Evolutionary conservation across 2,113 vertebrate species (phyloP).

Genomic region (Gymnorhina tibicen): DNA sequence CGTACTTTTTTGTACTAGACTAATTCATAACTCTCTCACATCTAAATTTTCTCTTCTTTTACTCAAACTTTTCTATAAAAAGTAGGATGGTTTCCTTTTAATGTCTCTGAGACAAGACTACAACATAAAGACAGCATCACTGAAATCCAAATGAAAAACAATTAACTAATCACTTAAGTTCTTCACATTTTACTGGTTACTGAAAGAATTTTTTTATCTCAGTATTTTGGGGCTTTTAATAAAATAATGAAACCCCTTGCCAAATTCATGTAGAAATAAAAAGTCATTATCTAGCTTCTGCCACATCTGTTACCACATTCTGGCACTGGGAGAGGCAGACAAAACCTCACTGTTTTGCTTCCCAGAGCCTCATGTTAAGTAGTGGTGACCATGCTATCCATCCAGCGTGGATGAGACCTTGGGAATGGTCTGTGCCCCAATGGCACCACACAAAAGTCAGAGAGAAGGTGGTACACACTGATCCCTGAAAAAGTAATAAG

Average conservation of each 20-base stretch:
- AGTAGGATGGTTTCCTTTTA: not conserved
- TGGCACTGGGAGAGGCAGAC: not conserved
- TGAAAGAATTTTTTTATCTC: not conserved
- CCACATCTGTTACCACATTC: not conserved
- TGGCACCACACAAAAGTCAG: not conserved
- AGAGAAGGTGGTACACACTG: not conserved
- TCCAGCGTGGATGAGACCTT: not conserved
- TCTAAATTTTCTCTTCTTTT: not conserved
- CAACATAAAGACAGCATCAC: not conserved
- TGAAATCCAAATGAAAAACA: not conserved
- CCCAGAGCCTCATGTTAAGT: not conserved
- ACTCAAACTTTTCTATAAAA: not conserved
- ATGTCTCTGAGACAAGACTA: not conserved
- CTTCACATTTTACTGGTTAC: not conserved
- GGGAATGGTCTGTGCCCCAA: not conserved
- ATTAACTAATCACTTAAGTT: not conserved
- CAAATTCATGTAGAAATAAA: not conserved
- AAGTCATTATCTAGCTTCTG: not conserved
- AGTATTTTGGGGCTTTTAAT: not conserved
- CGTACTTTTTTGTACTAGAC: not conserved
- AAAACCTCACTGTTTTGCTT: not conserved
- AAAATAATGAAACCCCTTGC: not conserved
- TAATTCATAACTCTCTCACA: not conserved
- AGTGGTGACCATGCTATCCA: not conserved
- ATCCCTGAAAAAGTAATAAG: not conserved